Conservation (phyloP, 2,888 invertebrate genomes). For the Idaea dimidiata region DNA sequence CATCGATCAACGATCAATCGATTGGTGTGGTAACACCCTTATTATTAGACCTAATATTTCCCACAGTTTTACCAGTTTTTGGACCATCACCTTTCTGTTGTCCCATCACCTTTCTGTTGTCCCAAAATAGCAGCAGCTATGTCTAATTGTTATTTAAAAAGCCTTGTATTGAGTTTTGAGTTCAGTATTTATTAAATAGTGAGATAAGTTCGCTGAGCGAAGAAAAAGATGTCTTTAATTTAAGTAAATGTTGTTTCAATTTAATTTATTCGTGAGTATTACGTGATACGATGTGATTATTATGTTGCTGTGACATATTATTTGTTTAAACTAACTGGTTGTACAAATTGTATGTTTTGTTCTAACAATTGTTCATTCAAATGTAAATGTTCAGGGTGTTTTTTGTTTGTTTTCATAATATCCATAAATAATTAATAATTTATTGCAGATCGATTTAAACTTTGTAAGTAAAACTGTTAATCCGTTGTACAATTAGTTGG, state of each 20-base stretch:
- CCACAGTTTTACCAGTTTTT: too few species aligned
- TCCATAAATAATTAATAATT: conserved; percentile 40
- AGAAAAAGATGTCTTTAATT: conserved; percentile 48
- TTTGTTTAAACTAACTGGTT: conserved; percentile 28
- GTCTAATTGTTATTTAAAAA: neutral
- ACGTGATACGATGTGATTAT: conserved; percentile 67
- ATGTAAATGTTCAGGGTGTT: conserved; percentile 23
- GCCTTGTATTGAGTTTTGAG: conserved; percentile 26
- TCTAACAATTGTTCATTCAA: conserved; percentile 19
- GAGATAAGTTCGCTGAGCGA: conserved; percentile 70
- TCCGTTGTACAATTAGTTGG: conserved; percentile 55
- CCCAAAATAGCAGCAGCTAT: neutral
- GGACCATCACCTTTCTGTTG: too few species aligned
- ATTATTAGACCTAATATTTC: too few species aligned
- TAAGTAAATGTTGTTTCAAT: conserved; percentile 45
- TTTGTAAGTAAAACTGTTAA: conserved; percentile 39
- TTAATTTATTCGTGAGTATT: conserved; percentile 50
- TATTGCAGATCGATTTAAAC: conserved; percentile 23
- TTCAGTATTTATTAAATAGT: conserved; percentile 61
- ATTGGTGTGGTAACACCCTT: too few species aligned
- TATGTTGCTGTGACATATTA: conserved; percentile 72
- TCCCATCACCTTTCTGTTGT: neutral
- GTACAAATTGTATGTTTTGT: conserved; percentile 20
- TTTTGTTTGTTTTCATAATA: conserved; percentile 40
- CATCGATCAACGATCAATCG: too few species aligned